Evolutionary conservation across 2,113 vertebrate genomes (phyloP).

Genomic region (Ictalurus furcatus): DNA sequence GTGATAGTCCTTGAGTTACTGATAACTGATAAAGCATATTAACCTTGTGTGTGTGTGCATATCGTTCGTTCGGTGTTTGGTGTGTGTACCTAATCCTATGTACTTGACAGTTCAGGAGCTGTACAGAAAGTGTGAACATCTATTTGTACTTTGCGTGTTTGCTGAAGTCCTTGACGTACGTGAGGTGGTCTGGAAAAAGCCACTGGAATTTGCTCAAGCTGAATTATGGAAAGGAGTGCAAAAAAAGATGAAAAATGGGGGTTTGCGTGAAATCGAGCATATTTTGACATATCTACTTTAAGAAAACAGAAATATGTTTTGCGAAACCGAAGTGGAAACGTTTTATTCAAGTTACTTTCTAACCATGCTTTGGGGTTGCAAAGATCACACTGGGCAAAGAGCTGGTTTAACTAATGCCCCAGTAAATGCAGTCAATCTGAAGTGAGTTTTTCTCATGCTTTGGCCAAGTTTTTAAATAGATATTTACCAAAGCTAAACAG

Average conservation of each 20-base stretch:
- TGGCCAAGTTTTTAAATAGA: neutral
- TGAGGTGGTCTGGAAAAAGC: neutral
- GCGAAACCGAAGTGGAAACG: neutral
- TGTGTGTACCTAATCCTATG: neutral
- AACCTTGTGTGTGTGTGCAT: neutral
- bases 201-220: neutral
- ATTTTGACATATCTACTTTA: neutral
- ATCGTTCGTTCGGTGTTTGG: neutral
- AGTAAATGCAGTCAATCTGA: neutral
- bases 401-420: neutral
- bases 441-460: neutral
- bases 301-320: neutral
- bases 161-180: neutral
- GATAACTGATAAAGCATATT: neutral
- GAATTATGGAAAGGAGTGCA: neutral
- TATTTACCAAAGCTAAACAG: neutral
- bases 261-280: neutral
- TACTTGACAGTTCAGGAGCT: neutral
- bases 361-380: neutral
- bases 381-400: neutral
- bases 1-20: conserved; percentile 19
- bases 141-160: conserved; percentile 5
- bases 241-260: neutral
- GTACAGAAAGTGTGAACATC: neutral
- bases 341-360: neutral